These are phyloP conservation scores for Lathamus discolor DNA, from an alignment of 2,113 vertebrate species.

Conservation along the genomic window DNA sequence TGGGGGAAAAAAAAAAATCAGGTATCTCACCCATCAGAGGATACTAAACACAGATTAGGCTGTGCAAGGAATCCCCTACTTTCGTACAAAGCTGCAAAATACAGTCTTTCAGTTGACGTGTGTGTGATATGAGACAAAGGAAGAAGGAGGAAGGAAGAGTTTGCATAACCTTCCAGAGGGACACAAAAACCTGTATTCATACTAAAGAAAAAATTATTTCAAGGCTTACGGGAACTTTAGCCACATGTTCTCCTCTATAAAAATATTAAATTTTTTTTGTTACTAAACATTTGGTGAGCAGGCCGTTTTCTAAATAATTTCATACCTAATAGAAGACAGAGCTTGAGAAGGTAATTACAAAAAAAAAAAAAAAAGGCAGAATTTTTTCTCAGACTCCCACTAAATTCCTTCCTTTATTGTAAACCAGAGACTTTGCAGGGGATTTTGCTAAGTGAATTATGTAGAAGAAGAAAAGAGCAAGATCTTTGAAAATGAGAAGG, in stretches of 20 bases:
- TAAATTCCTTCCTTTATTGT: background rate
- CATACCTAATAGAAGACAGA: background rate
- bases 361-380: slow-evolving; percentile 4
- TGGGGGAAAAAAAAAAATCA: background rate
- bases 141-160: background rate
- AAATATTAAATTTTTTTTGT: background rate
- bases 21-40: background rate
- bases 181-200: background rate
- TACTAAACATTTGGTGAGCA: slow-evolving; percentile 18
- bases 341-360: slow-evolving; percentile 22
- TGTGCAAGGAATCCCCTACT: background rate
- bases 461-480: background rate
- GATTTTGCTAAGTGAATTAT: background rate
- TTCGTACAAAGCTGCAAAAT: background rate
- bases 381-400: background rate
- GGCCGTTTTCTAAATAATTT: slow-evolving; percentile 47
- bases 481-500: background rate
- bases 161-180: background rate
- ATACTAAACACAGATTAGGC: background rate
- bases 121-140: background rate
- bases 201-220: background rate
- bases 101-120: background rate
- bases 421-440: background rate
- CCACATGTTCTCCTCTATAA: background rate
- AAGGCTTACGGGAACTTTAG: background rate